phyloP scores from a whole-genome alignment of 37 sponge, comb jelly and placozoan genomes.

The Chondrosia reniformis region DNA sequence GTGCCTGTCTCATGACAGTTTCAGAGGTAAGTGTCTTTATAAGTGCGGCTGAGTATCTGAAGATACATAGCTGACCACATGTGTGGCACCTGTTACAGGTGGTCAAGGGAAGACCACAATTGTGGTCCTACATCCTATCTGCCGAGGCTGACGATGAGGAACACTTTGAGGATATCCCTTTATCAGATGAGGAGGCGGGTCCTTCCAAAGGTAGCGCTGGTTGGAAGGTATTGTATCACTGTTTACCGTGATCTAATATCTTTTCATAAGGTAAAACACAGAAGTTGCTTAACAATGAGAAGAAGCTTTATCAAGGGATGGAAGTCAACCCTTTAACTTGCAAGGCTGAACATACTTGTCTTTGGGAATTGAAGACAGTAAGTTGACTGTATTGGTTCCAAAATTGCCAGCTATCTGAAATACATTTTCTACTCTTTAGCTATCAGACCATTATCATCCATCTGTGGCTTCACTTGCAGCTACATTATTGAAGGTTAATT shows the following conservation, averaged over 20 bases:
- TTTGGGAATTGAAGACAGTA: slow-evolving; percentile 84
- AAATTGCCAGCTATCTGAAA: background rate
- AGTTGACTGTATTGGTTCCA: background rate
- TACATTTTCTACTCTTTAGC: slow-evolving; percentile 28
- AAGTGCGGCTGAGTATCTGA: background rate
- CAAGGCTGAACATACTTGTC: slow-evolving; percentile 67
- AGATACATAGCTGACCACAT: background rate
- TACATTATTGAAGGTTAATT: slow-evolving; percentile 49
- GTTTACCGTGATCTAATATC: background rate
- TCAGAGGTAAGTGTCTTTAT: slow-evolving; percentile 58
- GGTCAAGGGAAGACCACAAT: slow-evolving; percentile 46
- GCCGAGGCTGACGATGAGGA: slow-evolving; percentile 68
- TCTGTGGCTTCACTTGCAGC: slow-evolving; percentile 79
- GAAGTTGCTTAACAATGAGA: background rate
- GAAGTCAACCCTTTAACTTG: slow-evolving; percentile 77
- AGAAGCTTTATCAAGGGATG: slow-evolving; percentile 25
- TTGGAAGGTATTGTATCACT: background rate
- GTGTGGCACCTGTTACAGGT: slow-evolving; percentile 29
- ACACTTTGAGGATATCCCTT: slow-evolving; percentile 53
- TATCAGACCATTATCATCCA: slow-evolving; percentile 80
- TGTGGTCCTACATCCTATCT: slow-evolving; percentile 69
- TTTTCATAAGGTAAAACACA: too few species aligned
- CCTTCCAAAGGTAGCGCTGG: background rate
- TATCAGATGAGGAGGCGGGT: background rate
- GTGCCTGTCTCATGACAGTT: slow-evolving; percentile 72